Evolutionary conservation across 1,140 invertebrate genomes (phyloP).

Genomic region (Arctopsyche grandis): DNA sequence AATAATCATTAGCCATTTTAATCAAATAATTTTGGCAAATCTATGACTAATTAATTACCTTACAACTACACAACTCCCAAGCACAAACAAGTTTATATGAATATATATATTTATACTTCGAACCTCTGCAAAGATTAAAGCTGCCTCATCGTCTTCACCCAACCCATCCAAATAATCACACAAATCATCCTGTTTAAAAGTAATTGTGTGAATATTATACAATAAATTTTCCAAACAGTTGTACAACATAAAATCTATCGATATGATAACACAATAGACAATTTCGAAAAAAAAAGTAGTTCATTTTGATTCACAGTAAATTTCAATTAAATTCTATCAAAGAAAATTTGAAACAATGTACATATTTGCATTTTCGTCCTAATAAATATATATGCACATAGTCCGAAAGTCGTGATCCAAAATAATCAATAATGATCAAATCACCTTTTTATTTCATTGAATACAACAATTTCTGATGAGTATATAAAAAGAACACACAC

Average conservation of each 20-base stretch:
- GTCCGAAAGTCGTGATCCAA: too few relatives aligned
- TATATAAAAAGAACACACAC: slow-evolving; percentile 35
- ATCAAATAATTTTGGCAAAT: slow-evolving; percentile 4
- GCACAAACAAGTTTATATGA: slow-evolving; percentile 34
- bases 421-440: too few relatives aligned
- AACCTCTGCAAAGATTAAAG: slow-evolving; percentile 65
- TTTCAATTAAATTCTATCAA: neutral
- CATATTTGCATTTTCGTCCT: neutral
- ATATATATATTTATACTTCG: slow-evolving; percentile 51
- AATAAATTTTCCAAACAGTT: slow-evolving; percentile 6
- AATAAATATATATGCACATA: too few relatives aligned
- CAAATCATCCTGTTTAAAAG: slow-evolving; percentile 63
- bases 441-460: too few relatives aligned
- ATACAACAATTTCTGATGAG: too few relatives aligned
- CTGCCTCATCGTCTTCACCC: slow-evolving; percentile 67
- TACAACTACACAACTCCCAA: slow-evolving; percentile 41
- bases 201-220: slow-evolving; percentile 28
- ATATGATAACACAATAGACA: neutral
- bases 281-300: too few relatives aligned
- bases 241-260: neutral
- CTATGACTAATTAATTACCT: slow-evolving; percentile 18
- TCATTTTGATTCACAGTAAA: neutral
- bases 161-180: slow-evolving; percentile 68
- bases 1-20: slow-evolving; percentile 23
- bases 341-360: neutral